Evolutionary conservation across 2,797 vertebrate species (phyloP).

Genomic region (Spatula versicolor): DNA sequence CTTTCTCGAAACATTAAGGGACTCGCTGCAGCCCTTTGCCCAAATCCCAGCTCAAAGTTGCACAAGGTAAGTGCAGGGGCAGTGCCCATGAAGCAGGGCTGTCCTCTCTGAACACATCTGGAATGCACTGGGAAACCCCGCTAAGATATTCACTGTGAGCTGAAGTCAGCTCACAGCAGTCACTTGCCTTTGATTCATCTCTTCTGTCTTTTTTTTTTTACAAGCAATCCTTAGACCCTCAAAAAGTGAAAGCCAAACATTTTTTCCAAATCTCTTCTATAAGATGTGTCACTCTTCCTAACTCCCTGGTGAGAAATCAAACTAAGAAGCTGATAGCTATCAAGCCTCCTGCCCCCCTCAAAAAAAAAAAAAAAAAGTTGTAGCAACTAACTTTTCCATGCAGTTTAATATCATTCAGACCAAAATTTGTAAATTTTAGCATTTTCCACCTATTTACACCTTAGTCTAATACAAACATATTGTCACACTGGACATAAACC

Average conservation of each 20-base stretch:
- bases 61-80: rapidly evolving
- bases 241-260: neutral
- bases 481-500: neutral
- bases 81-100: neutral
- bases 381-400: neutral
- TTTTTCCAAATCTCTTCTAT: neutral
- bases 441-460: neutral
- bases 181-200: neutral
- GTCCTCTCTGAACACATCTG: neutral
- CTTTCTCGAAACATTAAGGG: rapidly evolving
- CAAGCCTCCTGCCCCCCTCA: neutral
- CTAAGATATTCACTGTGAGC: neutral
- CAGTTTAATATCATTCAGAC: neutral
- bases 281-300: neutral
- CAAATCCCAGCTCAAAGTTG: neutral
- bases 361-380: neutral
- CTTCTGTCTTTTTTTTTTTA: neutral
- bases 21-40: rapidly evolving
- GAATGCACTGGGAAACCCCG: neutral
- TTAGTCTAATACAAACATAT: too few species aligned
- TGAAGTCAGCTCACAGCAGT: rapidly evolving
- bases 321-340: neutral
- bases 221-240: neutral
- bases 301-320: neutral
- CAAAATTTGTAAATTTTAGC: neutral